Base-by-base conservation (phyloP, 2,113 vertebrate genomes). In the Pseudolaguvia tuberculata region DNA sequence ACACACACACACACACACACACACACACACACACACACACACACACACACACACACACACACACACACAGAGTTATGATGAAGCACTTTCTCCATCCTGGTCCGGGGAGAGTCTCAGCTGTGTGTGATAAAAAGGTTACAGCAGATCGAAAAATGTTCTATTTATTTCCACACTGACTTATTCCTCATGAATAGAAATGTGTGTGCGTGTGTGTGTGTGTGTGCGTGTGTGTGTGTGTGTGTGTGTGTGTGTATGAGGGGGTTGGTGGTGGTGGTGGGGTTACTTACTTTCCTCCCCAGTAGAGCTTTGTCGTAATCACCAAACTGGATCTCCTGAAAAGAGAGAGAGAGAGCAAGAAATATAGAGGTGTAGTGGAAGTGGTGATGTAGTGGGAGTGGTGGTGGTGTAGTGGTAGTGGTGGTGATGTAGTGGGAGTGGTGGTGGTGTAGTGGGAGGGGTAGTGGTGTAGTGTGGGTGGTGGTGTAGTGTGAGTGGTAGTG, bases 221-320 rank as follows among this genome's bases (percentile, higher is more conserved):
- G 66, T 73, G 53, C 69, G 53, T 56, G 53, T 23, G 21, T 27
- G 31, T 35, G 31, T 62, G 6, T 21, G 45, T 17, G 66, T 73
- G 53, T 73, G 53, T 56, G 53, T 23, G 21, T 27, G 31, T 35
- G 31, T n/a, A 25, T 31, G 56, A 29, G 56, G 31, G 3, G 31
- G 31, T 3, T 35, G 31, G 31, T 35, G 31, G 31, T 35, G 31
- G 31, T 35, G 31, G 31, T 35, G 31, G 3, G 31, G 31, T 29
- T 45, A 98, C 96, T 96, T 92, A 98, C 97, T 96, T 99, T 92
- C 97, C 97, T 81, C 97, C 97, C 96, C 97, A 99, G 90, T 96
- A 99, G 51, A 99, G 92, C 85, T 99, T 99, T 4, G 97, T 99
- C 65, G 97, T 99, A 70, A 98, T 98, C 84, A 99, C 96, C 84